These are phyloP conservation scores for Pao palembangensis DNA, from an alignment of 2,113 vertebrate genomes.

Conservation along the genomic window DNA sequence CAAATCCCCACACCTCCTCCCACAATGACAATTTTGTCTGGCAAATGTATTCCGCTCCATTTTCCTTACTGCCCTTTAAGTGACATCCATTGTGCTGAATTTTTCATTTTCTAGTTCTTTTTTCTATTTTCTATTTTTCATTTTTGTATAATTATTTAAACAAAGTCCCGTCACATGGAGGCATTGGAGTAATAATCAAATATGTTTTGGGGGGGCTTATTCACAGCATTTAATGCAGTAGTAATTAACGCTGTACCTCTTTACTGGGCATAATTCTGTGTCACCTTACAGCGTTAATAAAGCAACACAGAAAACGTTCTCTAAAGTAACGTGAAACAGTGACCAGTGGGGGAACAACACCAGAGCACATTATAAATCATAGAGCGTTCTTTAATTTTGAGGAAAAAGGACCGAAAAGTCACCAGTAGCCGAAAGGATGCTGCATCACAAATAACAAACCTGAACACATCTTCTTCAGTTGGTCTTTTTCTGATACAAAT, in stretches of 20 bases:
- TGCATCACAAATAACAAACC: no score
- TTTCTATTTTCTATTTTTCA: no score
- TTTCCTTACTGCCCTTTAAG: slow-evolving; percentile 29
- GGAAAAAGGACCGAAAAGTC: no score
- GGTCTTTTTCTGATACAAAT: no score
- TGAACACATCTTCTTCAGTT: no score
- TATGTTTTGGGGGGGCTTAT: slow-evolving; percentile 4
- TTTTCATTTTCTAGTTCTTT: slow-evolving; percentile 27
- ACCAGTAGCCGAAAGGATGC: no score
- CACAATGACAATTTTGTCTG: slow-evolving; percentile 16
- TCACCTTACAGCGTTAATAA: not conserved
- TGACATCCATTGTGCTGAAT: slow-evolving; percentile 21
- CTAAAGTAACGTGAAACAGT: not conserved
- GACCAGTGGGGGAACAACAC: slow-evolving; percentile 9
- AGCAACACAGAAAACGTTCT: not conserved
- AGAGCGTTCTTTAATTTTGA: no score
- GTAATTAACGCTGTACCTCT: slow-evolving; percentile 16
- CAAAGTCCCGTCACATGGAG: slow-evolving; percentile 13
- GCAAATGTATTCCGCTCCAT: slow-evolving; percentile 28
- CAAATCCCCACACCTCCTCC: slow-evolving; percentile 2
- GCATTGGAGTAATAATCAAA: slow-evolving; percentile 8
- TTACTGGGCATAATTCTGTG: not conserved
- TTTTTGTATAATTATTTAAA: slow-evolving; percentile 26
- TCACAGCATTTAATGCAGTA: slow-evolving; percentile 5
- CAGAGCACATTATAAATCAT: no score